Base-by-base conservation (phyloP, 2,113 vertebrate genomes). In the Charadrius vociferus region DNA sequence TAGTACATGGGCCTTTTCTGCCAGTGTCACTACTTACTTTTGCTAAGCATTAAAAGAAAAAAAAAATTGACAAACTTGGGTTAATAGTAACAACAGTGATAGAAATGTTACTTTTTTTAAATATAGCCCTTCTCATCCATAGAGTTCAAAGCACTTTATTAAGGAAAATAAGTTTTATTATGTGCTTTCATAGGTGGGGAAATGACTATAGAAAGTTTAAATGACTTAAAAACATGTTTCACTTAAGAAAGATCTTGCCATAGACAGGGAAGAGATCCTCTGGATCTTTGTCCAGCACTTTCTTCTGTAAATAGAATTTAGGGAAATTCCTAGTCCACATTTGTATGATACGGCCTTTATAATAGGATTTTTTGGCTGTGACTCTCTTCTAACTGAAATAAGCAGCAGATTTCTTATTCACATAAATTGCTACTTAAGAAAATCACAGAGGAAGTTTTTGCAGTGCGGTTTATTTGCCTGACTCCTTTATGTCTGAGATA, bases 261-360 rank as follows among this genome's bases (percentile, higher is more conserved):
- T 58, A 58, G n/a, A 45, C 29, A 34, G 50, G 61, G 43, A 90
- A 47, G 67, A 88, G 65, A 91, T 85, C 26, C 29, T 81, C 52
- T 85, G 65, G 55, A 70, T 88, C 61, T 84, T 81, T 7, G 17
- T 81, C 39, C 6, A 7, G 21, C 18, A 39, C 49, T 90, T 94
- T 71, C 73, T 96, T 91, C 90, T 82, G 27, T 94, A 95, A 93
- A 95, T 61, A 95, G 93, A 92, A 79, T 39, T 94, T 71, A 58
- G 61, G 86, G 92, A 91, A 89, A 89, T 74, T 94, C 88, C 78
- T 91, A 72, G 68, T 92, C 43, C 78, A 66, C 29, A 34, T 90
- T 86, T 86, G 37, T 93, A 22, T 85, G 59, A 36, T 55, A 67
- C 1, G 2, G 65, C 66, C 39, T 87, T 88, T 95, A 27, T 86